Evolutionary conservation across 1,140 invertebrate species (phyloP), one percentile per base, ranked within the genome.

Genomic region (Antheraea pernyi): DNA sequence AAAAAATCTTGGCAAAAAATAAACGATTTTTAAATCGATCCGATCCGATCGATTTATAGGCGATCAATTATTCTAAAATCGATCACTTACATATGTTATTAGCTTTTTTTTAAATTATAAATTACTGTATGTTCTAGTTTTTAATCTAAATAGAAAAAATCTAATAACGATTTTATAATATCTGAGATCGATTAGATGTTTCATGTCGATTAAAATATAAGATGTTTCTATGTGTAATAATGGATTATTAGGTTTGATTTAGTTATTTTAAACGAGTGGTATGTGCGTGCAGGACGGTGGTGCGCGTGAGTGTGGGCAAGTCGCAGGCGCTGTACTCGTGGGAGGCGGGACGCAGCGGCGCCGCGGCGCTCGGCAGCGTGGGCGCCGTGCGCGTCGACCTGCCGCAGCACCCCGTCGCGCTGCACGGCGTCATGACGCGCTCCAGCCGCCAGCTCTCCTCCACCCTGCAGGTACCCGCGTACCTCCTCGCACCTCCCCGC

Each of bases 371-470:
- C 63, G 85, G 98, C 0, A 97, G 97, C 7, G 94, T 99, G 61
- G 98, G 98, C 0, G 95, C 96, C 42, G 96, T 99, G 0, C 95
- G 97, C 76, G 96, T 99, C 63, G 97, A 99, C 86, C 98, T 99
- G 82, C 98, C 98, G 4, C 98, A 99, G 85, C 98, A 99, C 93
- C 98, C 98, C 0, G 97, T 99, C 0, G 98, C 97, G 39, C 92
- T 99, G 67, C 98, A 99, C 88, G 98, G 98, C 64, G 99, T 99
- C 97, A 98, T 99, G 95, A 98, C 98, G 0, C 94, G 98, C 77
- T 97, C 98, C 59, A 98, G 97, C 67, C 97, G 98, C 79, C 97
- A 99, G 83, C 93, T 99, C 46, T 66, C 97, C 13, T 97, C 96
- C 18, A 98, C 97, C 0, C 86, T 98, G 58, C 83, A 85, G 77